Evolutionary conservation across 2,888 invertebrate species (phyloP).

Genomic region (Chymomyza caudatula): DNA sequence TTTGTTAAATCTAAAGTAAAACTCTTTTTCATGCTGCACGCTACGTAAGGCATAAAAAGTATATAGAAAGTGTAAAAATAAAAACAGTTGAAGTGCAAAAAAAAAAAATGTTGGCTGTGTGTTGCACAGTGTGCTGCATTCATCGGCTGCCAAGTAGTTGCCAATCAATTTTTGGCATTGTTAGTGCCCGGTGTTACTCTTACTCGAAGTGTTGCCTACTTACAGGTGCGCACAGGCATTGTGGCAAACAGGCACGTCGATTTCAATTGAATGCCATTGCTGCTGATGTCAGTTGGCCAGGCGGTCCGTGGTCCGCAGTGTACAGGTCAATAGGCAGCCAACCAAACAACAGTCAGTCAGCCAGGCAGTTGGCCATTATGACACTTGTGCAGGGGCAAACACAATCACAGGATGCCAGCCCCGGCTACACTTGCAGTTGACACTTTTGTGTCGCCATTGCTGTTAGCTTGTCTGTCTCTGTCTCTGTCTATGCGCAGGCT

Average conservation of each 20-base stretch:
- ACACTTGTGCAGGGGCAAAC: conserved; percentile 59
- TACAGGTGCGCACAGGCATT: conserved; percentile 35
- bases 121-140: conserved; percentile 16
- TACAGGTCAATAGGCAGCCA: not conserved
- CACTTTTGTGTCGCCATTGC: conserved; percentile 42
- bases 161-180: conserved; percentile 68
- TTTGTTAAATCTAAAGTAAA: no score
- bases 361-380: conserved; percentile 43
- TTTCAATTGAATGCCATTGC: conserved; percentile 56
- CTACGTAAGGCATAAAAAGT: no score
- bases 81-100: not conserved
- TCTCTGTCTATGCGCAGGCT: not conserved
- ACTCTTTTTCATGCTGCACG: no score
- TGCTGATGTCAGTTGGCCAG: conserved; percentile 2
- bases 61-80: no score
- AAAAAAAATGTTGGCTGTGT: not conserved
- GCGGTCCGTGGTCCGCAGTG: conserved; percentile 10
- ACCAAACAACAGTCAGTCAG: conserved; percentile 7
- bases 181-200: not conserved
- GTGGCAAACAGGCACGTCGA: conserved; percentile 68
- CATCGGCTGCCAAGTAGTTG: conserved; percentile 51
- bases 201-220: conserved; percentile 10
- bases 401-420: conserved; percentile 50
- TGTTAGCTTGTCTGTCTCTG: not conserved
- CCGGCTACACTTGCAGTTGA: conserved; percentile 55